Evolutionary conservation across 2,797 vertebrate species (phyloP).

Genomic region (Zenarchopterus dispar): DNA sequence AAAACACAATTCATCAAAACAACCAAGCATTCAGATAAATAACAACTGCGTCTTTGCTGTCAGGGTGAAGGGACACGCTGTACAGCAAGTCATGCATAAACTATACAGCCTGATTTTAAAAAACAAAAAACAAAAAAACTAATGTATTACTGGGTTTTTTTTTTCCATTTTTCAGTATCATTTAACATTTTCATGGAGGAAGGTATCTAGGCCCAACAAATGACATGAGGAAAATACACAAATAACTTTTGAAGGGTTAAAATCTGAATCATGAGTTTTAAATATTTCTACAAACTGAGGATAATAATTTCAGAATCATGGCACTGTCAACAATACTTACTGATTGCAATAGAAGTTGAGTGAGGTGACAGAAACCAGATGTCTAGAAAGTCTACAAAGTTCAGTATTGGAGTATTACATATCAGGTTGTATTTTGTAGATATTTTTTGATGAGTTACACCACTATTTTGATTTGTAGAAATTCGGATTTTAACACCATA

Average conservation of each 20-base stretch:
- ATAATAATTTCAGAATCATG: constrained; percentile 2
- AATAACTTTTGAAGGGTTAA: background rate
- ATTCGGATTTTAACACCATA: background rate
- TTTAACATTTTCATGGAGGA: constrained; percentile 15
- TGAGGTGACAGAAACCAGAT: constrained; percentile 4
- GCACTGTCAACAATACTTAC: constrained; percentile 3
- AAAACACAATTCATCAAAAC: constrained; percentile 15
- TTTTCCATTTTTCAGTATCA: constrained; percentile 14
- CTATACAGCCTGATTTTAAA: background rate
- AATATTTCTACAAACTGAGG: constrained; percentile 12
- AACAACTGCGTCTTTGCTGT: background rate
- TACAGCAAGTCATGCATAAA: constrained; percentile 7
- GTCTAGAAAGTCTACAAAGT: background rate
- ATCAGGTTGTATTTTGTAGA: background rate
- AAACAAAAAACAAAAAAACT: background rate
- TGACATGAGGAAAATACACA: constrained; percentile 1
- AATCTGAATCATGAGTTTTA: background rate
- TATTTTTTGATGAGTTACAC: background rate
- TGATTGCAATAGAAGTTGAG: constrained; percentile 15
- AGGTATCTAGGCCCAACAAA: background rate
- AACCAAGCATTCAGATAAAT: constrained; percentile 15
- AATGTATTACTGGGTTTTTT: constrained; percentile 10
- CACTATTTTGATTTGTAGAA: background rate
- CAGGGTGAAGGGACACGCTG: constrained; percentile 1
- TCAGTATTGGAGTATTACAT: background rate